Conservation (phyloP, 1,140 invertebrate genomes). For the Lucilia cuprina region DNA sequence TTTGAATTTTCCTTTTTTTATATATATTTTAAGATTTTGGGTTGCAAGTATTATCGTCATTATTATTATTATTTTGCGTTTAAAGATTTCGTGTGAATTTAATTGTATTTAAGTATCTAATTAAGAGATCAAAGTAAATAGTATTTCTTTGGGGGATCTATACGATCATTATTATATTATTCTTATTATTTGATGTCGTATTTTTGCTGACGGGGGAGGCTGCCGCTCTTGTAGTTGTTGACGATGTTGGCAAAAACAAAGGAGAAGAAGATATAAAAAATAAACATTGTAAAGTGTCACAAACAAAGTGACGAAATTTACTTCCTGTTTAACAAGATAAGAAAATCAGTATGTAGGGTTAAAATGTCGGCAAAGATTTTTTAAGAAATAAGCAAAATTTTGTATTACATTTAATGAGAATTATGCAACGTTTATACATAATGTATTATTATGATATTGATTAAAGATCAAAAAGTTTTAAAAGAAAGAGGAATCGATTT, state of each 20-base stretch:
- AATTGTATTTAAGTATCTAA: constrained; percentile 35
- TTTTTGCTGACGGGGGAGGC: neutral
- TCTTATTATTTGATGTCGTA: neutral
- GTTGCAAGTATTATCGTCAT: constrained; percentile 15
- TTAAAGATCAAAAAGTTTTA: too few species aligned
- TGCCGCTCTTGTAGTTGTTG: neutral
- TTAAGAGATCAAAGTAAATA: constrained; percentile 30
- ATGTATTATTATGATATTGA: too few species aligned
- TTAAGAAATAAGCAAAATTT: too few species aligned
- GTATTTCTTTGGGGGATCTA: neutral
- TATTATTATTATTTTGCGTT: constrained; percentile 13
- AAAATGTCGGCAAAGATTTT: neutral
- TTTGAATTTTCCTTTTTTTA: neutral
- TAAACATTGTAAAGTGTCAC: neutral
- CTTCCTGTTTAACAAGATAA: neutral
- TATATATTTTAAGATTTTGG: neutral
- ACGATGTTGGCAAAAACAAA: neutral
- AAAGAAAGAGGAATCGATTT: too few species aligned
- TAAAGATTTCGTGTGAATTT: constrained; percentile 35
- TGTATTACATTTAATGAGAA: too few species aligned
- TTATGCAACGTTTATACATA: too few species aligned
- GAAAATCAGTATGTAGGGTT: neutral
- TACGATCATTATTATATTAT: neutral
- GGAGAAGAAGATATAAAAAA: neutral
- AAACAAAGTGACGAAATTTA: constrained; percentile 15